Conservation (phyloP, 2,888 invertebrate genomes). For the Heliconius hortense region DNA sequence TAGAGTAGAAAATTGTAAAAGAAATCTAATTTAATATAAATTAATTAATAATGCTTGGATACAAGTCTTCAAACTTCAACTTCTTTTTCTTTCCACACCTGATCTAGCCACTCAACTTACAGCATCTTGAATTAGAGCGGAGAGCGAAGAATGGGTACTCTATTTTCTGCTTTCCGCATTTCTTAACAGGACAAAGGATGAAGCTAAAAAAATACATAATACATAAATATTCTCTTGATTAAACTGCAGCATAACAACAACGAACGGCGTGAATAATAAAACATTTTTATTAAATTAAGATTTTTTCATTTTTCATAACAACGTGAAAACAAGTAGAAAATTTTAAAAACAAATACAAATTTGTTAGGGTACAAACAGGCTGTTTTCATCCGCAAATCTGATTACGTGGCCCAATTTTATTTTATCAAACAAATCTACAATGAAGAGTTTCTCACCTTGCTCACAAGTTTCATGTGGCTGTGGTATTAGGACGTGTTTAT, state of each 20-base stretch:
- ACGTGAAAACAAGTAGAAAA: slow-evolving; percentile 22
- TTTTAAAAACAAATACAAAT: slow-evolving; percentile 39
- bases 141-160: no score
- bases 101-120: no score
- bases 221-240: background rate
- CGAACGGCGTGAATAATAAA: slow-evolving; percentile 6
- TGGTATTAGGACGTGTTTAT: slow-evolving; percentile 22
- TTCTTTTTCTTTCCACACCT: no score
- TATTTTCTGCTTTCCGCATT: no score
- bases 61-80: no score
- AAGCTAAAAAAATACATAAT: background rate
- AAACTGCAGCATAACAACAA: background rate
- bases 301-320: slow-evolving; percentile 8
- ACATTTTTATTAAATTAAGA: slow-evolving; percentile 17
- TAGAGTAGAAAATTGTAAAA: no score
- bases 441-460: slow-evolving; percentile 49
- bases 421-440: slow-evolving; percentile 52
- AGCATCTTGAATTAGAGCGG: no score
- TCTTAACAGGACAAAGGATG: no score
- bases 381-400: slow-evolving; percentile 49
- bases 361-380: slow-evolving; percentile 51
- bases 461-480: slow-evolving; percentile 31
- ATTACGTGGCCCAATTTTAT: slow-evolving; percentile 53
- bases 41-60: no score
- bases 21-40: no score